phyloP scores from a whole-genome alignment of 2,888 invertebrate species.

The Epistrophe eligans region DNA sequence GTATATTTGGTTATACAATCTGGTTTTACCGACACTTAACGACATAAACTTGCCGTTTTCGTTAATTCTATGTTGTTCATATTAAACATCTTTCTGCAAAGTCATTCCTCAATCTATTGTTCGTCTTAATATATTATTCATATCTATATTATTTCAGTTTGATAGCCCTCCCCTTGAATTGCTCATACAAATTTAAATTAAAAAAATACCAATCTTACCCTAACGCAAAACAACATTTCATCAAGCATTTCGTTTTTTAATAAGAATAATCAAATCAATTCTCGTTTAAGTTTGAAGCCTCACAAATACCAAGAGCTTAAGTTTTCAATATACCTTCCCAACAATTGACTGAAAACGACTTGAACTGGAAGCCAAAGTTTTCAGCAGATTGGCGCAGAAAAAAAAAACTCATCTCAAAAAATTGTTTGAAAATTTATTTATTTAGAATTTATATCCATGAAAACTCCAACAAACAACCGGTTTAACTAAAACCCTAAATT shows the following conservation, averaged over 20 bases:
- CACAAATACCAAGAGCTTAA: conserved; percentile 19
- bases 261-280: conserved; percentile 16
- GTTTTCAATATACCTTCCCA: background rate
- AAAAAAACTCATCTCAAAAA: background rate
- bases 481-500: conserved; percentile 22
- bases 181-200: background rate
- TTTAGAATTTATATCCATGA: background rate
- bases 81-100: too few relatives aligned
- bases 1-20: too few relatives aligned
- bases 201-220: background rate
- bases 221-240: background rate
- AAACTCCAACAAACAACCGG: conserved; percentile 11
- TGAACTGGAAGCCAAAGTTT: conserved; percentile 10
- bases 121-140: too few relatives aligned
- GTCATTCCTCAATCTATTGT: too few relatives aligned
- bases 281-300: conserved; percentile 15
- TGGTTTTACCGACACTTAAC: too few relatives aligned
- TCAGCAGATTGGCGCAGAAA: background rate
- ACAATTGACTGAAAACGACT: conserved; percentile 8
- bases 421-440: conserved; percentile 8
- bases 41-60: too few relatives aligned
- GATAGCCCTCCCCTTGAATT: too few relatives aligned
- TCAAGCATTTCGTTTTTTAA: background rate
- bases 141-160: too few relatives aligned
- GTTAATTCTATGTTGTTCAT: too few relatives aligned